Conservation (phyloP, 2,797 vertebrate genomes). For the Malacoraja senta region DNA sequence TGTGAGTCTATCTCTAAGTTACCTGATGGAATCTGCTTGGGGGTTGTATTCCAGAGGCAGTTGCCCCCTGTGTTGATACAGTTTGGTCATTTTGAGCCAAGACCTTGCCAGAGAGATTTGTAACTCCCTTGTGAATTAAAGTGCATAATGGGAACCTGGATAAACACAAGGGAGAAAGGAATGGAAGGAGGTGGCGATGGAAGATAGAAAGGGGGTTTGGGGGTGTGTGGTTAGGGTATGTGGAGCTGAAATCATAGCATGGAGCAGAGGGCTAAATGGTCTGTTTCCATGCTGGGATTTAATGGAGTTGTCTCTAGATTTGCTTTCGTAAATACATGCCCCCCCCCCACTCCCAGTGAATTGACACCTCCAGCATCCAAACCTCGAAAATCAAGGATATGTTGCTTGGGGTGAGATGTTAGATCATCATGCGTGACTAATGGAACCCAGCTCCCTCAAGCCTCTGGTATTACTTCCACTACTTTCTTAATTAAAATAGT, state of each 20-base stretch:
- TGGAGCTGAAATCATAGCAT: background rate
- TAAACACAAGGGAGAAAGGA: background rate
- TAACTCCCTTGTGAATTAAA: background rate
- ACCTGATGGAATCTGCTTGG: background rate
- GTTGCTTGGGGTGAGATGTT: background rate
- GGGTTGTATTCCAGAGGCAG: background rate
- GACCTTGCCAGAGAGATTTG: background rate
- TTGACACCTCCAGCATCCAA: too few species aligned
- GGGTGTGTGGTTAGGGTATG: background rate
- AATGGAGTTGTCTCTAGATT: background rate
- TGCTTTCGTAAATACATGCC: background rate
- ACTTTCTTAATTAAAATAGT: background rate
- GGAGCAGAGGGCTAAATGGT: background rate
- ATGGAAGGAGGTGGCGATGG: background rate
- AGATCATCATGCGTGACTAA: too few species aligned
- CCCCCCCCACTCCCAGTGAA: background rate
- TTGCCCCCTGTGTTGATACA: background rate
- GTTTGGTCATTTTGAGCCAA: background rate
- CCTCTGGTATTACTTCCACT: background rate
- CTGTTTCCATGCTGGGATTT: background rate
- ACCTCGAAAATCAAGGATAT: background rate
- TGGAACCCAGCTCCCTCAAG: background rate
- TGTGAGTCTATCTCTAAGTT: background rate
- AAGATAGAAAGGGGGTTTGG: background rate
- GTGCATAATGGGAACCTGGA: background rate